Base-by-base conservation (phyloP, 92 coral and sea anemone genomes). In the Muricea muricata region DNA sequence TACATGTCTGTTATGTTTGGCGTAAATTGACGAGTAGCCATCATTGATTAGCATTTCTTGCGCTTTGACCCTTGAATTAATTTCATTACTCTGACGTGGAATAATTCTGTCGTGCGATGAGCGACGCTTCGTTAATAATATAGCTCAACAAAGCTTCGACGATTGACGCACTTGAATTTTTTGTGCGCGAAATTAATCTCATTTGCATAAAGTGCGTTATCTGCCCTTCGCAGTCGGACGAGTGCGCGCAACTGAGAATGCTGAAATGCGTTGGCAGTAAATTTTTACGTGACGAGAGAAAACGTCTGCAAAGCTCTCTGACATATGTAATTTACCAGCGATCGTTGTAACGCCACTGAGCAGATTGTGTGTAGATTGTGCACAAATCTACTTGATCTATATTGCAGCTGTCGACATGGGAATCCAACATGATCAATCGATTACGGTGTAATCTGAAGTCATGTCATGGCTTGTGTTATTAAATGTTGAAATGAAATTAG, bases 111-210 rank as follows among this genome's bases (percentile, higher is more conserved):
- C 12, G 32, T 23, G 33, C 33, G 68, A 60, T 28, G 68, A 60
- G 26, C 68, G 68, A 60, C 34, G 28, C 23, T 25, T 23, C 32
- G 26, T 60, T 60, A 60, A 60, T 60, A 13, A n/a, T n/a, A 60
- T 5, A 60, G 34, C 68, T 57, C 30, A 60, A 60, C 68, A 60
- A 60, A 60, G 68, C 68, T 21, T 23, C 33, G 68, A 24, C 34
- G 68, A 60, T 28, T 60, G 68, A 60, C 68, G 68, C 17, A 6
- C 14, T 54, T 54, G 45, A 39, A 48, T n/a, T n/a, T 11, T 48
- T 48, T 8, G 56, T 8, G 68, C 15, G 68, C 28, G 21, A 34
- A 60, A 60, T 28, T 60, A 60, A 60, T 21, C 3, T 29, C 18
- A 2, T 48, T 48, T 8, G 18, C 56, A 48, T 48, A 2, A 48